Conservation (phyloP, 2,113 vertebrate species). For the Indicator maculatus region DNA sequence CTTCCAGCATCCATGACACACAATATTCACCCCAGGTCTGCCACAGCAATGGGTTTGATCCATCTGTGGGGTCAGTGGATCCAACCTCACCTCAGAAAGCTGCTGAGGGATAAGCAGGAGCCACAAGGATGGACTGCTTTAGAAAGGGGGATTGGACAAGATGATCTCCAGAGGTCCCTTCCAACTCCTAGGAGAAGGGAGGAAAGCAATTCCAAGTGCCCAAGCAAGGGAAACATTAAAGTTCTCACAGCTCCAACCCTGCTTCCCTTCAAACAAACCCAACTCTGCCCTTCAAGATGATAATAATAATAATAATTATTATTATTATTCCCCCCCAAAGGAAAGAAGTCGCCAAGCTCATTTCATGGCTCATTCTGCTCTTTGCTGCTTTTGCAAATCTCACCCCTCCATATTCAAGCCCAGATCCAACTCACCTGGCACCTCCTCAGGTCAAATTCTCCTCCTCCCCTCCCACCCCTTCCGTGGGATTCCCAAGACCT, state of each 20-base stretch:
- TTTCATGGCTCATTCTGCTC: neutral
- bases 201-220: too few relatives aligned
- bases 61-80: rapidly evolving
- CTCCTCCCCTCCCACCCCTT: neutral
- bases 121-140: rapidly evolving
- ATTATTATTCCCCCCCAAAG: neutral
- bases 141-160: too few relatives aligned
- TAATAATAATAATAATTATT: neutral
- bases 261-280: neutral
- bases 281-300: rapidly evolving
- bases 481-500: neutral
- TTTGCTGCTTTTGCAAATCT: neutral
- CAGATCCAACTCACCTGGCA: neutral
- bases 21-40: rapidly evolving
- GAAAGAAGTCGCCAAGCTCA: neutral
- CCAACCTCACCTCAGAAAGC: neutral
- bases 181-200: too few relatives aligned
- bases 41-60: rapidly evolving
- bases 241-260: neutral
- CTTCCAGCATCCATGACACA: rapidly evolving
- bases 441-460: neutral
- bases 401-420: neutral
- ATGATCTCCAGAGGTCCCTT: too few relatives aligned
- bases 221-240: neutral
- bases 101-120: neutral